Evolutionary conservation across 2,888 invertebrate genomes (phyloP).

Genomic region (Cephalotes varians): DNA sequence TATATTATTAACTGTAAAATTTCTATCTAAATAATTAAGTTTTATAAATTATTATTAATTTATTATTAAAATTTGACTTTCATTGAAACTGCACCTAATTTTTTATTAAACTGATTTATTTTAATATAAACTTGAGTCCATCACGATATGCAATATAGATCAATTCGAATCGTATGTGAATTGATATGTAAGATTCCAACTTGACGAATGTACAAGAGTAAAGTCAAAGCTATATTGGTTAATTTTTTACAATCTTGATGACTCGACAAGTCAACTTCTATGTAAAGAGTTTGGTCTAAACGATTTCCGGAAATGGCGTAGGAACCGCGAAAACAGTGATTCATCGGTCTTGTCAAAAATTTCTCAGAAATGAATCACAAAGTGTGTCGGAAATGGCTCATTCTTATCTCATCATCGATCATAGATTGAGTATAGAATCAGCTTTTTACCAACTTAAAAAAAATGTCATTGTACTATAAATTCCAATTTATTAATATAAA

Average conservation of each 20-base stretch:
- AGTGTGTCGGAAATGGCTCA: constrained; percentile 6
- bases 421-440: neutral
- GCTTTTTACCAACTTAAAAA: neutral
- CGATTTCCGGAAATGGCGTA: constrained; percentile 65
- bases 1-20: neutral
- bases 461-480: constrained; percentile 1
- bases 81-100: neutral
- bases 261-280: constrained; percentile 59
- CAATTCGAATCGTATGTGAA: neutral
- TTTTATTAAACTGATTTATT: neutral
- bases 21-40: neutral
- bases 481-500: constrained; percentile 6
- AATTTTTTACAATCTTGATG: constrained; percentile 56
- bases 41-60: neutral
- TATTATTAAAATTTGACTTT: neutral
- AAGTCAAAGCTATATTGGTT: constrained; percentile 19
- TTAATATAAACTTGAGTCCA: neutral
- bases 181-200: neutral
- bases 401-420: constrained; percentile 52
- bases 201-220: neutral
- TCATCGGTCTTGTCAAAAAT: constrained; percentile 47
- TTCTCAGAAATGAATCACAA: constrained; percentile 53
- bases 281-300: constrained; percentile 55
- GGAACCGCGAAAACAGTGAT: constrained; percentile 54
- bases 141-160: neutral